Evolutionary conservation across 2,797 vertebrate species (phyloP).

Genomic region (Eidolon dupreanum): DNA sequence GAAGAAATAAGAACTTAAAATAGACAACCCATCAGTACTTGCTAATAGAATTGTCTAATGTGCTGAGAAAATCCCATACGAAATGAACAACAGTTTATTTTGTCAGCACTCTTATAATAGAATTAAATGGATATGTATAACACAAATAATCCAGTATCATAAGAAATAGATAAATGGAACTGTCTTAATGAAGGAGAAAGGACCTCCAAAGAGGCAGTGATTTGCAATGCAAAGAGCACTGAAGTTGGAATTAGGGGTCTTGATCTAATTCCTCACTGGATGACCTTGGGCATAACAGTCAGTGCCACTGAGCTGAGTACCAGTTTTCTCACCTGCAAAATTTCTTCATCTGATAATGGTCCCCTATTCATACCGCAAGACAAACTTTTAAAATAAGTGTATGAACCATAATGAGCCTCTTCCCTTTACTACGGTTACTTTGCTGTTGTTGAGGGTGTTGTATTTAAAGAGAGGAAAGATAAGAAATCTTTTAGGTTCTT

Average conservation of each 20-base stretch:
- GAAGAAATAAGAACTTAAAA: background rate
- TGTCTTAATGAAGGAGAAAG: background rate
- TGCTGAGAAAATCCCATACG: background rate
- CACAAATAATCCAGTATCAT: background rate
- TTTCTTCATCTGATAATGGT: background rate
- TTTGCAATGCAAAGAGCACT: background rate
- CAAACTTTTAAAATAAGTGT: background rate
- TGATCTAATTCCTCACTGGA: background rate
- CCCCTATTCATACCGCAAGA: background rate
- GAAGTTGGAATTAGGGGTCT: background rate
- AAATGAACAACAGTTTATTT: background rate
- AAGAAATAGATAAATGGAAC: background rate
- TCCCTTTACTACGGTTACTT: background rate
- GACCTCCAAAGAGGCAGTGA: background rate
- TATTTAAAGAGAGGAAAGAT: background rate
- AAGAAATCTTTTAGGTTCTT: background rate
- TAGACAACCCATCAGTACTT: background rate
- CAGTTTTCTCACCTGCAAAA: background rate
- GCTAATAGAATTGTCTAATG: background rate
- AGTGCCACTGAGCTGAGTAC: background rate
- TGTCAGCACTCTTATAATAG: background rate
- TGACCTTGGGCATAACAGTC: background rate
- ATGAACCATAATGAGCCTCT: background rate
- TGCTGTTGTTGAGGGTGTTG: background rate
- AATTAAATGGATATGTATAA: background rate